Conservation (phyloP, 2,888 invertebrate genomes). For the Leptinotarsa juncta region DNA sequence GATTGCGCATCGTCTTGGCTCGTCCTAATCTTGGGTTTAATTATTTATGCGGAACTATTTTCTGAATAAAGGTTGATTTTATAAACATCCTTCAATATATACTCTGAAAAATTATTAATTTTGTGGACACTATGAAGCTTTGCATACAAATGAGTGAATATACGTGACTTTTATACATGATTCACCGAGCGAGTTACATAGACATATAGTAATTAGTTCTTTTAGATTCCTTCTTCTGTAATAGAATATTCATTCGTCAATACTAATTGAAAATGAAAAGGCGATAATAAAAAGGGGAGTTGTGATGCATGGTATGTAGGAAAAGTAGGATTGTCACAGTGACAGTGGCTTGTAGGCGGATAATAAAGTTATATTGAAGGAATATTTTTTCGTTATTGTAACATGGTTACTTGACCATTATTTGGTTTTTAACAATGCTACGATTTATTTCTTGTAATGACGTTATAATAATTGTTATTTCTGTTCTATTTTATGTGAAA, state of each 20-base stretch:
- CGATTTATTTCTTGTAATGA: too few species aligned
- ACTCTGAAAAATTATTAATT: background rate
- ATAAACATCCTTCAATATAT: background rate
- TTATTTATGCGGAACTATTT: constrained; percentile 3
- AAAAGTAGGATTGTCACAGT: background rate
- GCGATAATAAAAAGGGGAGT: background rate
- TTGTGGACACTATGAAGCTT: too few species aligned
- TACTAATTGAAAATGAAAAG: background rate
- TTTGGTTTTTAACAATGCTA: too few species aligned
- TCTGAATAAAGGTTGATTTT: background rate
- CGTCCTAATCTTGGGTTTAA: background rate
- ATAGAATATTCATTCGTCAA: too few species aligned
- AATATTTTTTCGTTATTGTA: background rate
- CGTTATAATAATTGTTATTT: too few species aligned
- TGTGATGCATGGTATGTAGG: background rate
- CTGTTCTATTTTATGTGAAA: too few species aligned
- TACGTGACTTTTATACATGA: too few species aligned
- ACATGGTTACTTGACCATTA: background rate
- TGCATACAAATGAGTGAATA: too few species aligned
- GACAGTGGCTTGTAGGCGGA: background rate
- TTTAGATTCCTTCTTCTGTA: too few species aligned
- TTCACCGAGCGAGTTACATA: too few species aligned
- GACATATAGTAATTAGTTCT: too few species aligned
- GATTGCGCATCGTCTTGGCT: too few species aligned
- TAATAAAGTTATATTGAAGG: background rate